Evolutionary conservation across 2,888 invertebrate genomes (phyloP).

Genomic region (Ichneumoninae sp.): DNA sequence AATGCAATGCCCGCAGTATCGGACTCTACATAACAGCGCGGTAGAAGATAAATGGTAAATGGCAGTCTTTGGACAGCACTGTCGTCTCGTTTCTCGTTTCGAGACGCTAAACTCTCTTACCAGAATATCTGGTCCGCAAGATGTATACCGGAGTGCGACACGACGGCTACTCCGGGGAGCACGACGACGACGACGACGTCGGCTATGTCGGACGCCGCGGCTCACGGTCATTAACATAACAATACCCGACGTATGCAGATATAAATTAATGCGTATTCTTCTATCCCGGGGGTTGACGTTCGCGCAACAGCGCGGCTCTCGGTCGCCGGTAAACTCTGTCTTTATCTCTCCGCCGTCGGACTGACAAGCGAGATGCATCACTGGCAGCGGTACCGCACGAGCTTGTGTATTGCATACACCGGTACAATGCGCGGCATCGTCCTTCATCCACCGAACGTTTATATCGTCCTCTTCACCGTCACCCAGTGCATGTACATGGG

Average conservation of each 20-base stretch:
- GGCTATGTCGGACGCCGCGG: constrained; percentile 51
- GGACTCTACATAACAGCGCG: too few relatives aligned
- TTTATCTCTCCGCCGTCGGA: constrained; percentile 54
- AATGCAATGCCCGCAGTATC: too few relatives aligned
- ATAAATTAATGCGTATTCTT: constrained; percentile 84
- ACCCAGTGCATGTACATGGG: neutral
- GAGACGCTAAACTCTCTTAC: constrained; percentile 65
- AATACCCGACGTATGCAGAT: constrained; percentile 82
- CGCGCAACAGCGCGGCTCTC: constrained; percentile 67
- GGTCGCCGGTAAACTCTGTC: constrained; percentile 55
- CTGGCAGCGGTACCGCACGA: constrained; percentile 41
- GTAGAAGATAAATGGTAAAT: constrained; percentile 14
- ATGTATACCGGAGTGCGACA: constrained; percentile 8
- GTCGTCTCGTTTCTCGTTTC: constrained; percentile 37
- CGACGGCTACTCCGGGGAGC: constrained; percentile 1
- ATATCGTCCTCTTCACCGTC: constrained; percentile 38
- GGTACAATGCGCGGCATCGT: constrained; percentile 30
- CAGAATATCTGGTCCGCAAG: constrained; percentile 74
- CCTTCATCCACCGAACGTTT: constrained; percentile 61
- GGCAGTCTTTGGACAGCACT: neutral
- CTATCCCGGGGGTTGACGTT: constrained; percentile 77
- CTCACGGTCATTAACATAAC: constrained; percentile 81
- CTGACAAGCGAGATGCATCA: constrained; percentile 65
- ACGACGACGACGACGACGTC: constrained; percentile 8
- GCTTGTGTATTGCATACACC: constrained; percentile 45